These are phyloP conservation scores for Nyctereutes procyonoides DNA, from an alignment of 2,113 vertebrate species.

Conservation along the genomic window DNA sequence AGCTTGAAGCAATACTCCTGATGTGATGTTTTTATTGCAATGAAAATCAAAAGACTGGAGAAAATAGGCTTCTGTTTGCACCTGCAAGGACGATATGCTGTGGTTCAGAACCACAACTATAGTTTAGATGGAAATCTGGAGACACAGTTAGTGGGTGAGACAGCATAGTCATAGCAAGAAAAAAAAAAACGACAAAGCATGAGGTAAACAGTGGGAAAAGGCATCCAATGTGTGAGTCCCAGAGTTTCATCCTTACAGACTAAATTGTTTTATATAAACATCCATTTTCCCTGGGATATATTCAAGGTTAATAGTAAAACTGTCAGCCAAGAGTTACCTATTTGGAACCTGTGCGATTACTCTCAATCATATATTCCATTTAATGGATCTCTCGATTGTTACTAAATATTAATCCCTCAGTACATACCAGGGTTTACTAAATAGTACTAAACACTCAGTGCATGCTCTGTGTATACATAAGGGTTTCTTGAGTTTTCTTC, in stretches of 20 bases:
- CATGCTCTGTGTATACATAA: neutral
- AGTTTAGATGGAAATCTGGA: neutral
- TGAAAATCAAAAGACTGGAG: constrained; percentile 7
- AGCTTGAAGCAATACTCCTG: neutral
- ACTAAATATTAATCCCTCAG: constrained; percentile 4
- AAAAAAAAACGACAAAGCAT: neutral
- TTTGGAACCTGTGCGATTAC: constrained; percentile 13
- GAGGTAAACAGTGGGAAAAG: neutral
- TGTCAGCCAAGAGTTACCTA: constrained; percentile 23
- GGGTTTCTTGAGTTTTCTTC: constrained; percentile 8
- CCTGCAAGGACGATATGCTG: neutral
- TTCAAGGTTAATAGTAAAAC: constrained; percentile 36
- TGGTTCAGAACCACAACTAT: neutral
- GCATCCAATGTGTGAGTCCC: neutral
- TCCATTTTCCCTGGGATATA: constrained; percentile 45
- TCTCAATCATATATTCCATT: constrained; percentile 27
- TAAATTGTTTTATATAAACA: constrained; percentile 25
- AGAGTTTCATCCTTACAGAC: neutral
- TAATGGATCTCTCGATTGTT: constrained; percentile 36
- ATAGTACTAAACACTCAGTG: constrained; percentile 29
- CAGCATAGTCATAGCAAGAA: neutral
- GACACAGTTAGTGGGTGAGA: neutral
- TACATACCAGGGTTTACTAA: neutral
- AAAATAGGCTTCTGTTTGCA: constrained; percentile 1
- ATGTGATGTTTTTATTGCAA: neutral